These are phyloP conservation scores for Taeniopygia guttata DNA, from an alignment of 2,797 vertebrate genomes.

Conservation along the genomic window DNA sequence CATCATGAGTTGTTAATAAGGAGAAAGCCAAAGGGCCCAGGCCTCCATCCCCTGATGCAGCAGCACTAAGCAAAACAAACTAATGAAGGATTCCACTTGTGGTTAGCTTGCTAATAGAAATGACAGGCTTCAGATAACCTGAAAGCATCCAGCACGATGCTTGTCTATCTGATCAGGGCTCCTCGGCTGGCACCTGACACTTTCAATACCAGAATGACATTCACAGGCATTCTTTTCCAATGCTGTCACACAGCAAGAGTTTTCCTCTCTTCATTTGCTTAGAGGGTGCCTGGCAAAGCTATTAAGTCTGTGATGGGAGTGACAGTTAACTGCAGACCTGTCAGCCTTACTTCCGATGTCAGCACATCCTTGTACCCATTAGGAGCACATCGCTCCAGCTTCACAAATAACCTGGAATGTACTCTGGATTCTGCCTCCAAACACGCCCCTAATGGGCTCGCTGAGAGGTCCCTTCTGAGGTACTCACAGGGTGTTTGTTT, in stretches of 20 bases:
- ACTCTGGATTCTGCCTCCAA: slow-evolving; percentile 27
- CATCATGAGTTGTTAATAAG: slow-evolving; percentile 94
- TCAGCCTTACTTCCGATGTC: slow-evolving; percentile 79
- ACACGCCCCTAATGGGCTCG: slow-evolving; percentile 43
- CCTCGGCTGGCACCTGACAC: slow-evolving; percentile 81
- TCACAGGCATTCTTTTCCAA: slow-evolving; percentile 76
- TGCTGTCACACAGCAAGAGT: slow-evolving; percentile 79
- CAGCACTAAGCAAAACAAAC: slow-evolving; percentile 76
- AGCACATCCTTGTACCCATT: slow-evolving; percentile 81
- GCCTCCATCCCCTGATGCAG: slow-evolving; percentile 74
- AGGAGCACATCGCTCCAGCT: slow-evolving; percentile 65
- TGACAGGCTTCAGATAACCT: slow-evolving; percentile 84
- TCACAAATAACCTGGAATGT: slow-evolving; percentile 69
- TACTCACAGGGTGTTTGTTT: slow-evolving; percentile 2
- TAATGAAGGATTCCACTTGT: slow-evolving; percentile 82
- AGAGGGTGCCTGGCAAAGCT: slow-evolving; percentile 81
- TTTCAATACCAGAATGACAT: slow-evolving; percentile 81
- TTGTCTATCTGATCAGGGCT: slow-evolving; percentile 81
- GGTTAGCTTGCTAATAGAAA: slow-evolving; percentile 80
- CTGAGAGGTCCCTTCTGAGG: slow-evolving; percentile 31
- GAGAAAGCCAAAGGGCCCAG: slow-evolving; percentile 82
- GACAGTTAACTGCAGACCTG: slow-evolving; percentile 81
- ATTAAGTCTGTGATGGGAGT: slow-evolving; percentile 81
- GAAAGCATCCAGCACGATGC: slow-evolving; percentile 77
- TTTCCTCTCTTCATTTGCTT: slow-evolving; percentile 79